Base-by-base conservation (phyloP, 1,140 invertebrate species). In the Anoplolepis gracilipes region DNA sequence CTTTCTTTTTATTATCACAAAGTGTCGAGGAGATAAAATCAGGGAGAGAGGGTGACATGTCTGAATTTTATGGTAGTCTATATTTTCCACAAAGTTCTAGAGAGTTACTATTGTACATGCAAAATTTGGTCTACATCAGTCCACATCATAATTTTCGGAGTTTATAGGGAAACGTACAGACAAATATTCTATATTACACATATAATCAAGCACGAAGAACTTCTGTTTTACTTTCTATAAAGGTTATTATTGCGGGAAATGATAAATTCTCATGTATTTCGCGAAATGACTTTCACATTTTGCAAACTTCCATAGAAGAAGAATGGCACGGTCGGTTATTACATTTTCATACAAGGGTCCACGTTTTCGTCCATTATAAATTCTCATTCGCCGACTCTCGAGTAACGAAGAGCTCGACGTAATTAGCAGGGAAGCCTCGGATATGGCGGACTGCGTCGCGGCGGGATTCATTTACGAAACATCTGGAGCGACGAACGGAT, bases 381-480 rank as follows among this genome's bases (percentile, higher is more conserved):
- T 75, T 72, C 64, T 28, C 39, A 61, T 64, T 85, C 62, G 69
- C 46, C 22, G 64, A 28, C 28, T 49, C 57, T 55, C 53, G 49
- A 30, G 19, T 57, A 49, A 67, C 39, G 72, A 36, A 49, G 36
- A 49, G 36, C 62, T 65, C 55, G 30, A 88, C 85, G 90, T 86
- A 90, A 91, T 91, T 91, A 87, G 87, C 82, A 81, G 84, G 25
- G 13, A 76, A 88, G 87, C 72, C 87, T 46, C 77, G 84, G 73
- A 53, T 87, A 90, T 82, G 73, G 72, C 77, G 73, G 77, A 30
- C 84, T 25, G 69, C 61, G 81, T 36, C 87, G 75, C 85, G 79
- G 61, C 84, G 88, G 91, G 91, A 93, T 93, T 93, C 92, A 89
- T 92, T 93, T 92, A 92, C 90, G 87, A 92, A 93, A 93, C 93